phyloP scores from a whole-genome alignment of 1,140 invertebrate genomes.

The Meloidogyne hapla region DNA sequence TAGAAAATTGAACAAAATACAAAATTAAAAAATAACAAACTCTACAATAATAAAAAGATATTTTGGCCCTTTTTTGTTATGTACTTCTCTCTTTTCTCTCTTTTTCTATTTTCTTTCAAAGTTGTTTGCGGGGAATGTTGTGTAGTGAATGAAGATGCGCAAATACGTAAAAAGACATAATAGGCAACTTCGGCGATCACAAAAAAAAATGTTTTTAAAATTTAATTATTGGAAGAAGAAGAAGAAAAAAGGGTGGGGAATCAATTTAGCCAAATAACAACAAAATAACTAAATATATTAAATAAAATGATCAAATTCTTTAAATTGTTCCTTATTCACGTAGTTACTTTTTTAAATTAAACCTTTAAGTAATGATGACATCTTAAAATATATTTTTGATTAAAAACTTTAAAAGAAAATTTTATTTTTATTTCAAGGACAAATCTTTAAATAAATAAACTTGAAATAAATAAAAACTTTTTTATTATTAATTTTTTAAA shows the following conservation, averaged over 20 bases:
- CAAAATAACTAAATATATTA: background rate
- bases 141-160: background rate
- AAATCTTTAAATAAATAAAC: too few relatives aligned
- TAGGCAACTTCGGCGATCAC: slow-evolving; percentile 1
- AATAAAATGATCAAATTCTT: background rate
- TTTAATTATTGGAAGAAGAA: background rate
- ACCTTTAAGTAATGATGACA: slow-evolving; percentile 4
- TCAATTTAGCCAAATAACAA: background rate
- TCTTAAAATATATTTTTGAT: slow-evolving; percentile 8
- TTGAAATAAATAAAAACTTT: too few relatives aligned
- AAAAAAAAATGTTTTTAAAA: background rate
- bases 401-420: too few relatives aligned
- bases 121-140: too few relatives aligned
- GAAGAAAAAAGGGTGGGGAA: background rate
- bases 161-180: background rate
- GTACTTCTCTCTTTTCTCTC: background rate
- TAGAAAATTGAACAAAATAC: background rate
- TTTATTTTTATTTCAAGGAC: too few relatives aligned
- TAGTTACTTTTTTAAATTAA: background rate
- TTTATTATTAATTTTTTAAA: too few relatives aligned
- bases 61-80: background rate
- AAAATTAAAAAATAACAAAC: background rate
- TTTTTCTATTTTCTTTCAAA: too few relatives aligned
- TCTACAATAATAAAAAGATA: background rate
- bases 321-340: slow-evolving; percentile 8